A percentile compares a stretch with the other conserved stretches of the same genome.
These are phyloP conservation scores for Apotomis betuletana DNA, from an alignment of 2,888 invertebrate genomes.

Conservation along the genomic window DNA sequence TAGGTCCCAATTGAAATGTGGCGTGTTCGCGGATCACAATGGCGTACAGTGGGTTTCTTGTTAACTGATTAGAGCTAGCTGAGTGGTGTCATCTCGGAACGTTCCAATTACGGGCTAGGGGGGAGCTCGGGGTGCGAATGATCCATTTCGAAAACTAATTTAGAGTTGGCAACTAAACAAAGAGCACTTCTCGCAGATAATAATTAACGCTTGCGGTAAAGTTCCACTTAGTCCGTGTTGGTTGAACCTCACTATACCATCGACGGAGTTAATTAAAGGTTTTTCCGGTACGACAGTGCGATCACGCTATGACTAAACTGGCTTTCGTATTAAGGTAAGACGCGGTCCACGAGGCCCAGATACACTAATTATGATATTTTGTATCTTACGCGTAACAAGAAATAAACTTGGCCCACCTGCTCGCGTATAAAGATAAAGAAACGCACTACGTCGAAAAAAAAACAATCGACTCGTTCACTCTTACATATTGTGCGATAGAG, in stretches of 20 bases:
- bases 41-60: constrained; percentile 75
- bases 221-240: constrained; percentile 80
- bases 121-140: constrained; percentile 78
- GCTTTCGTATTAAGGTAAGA: neutral
- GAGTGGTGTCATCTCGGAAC: constrained; percentile 83
- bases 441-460: too few species aligned
- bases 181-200: constrained; percentile 83
- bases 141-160: constrained; percentile 85
- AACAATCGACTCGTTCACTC: too few species aligned
- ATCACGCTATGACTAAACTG: constrained; percentile 30
- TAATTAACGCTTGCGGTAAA: constrained; percentile 83
- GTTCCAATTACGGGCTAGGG: constrained; percentile 76
- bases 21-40: constrained; percentile 69
- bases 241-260: constrained; percentile 73
- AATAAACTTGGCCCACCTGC: too few species aligned
- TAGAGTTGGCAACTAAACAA: constrained; percentile 84
- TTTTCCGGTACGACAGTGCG: constrained; percentile 54
- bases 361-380: too few species aligned
- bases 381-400: too few species aligned
- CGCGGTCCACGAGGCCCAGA: too few species aligned
- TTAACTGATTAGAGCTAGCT: constrained; percentile 81
- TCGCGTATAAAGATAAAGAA: too few species aligned
- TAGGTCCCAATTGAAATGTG: constrained; percentile 51
- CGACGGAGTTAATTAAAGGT: constrained; percentile 72
- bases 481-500: too few species aligned